Base-by-base conservation (phyloP, 2,888 invertebrate species). In the Galerucella nymphaeae region DNA sequence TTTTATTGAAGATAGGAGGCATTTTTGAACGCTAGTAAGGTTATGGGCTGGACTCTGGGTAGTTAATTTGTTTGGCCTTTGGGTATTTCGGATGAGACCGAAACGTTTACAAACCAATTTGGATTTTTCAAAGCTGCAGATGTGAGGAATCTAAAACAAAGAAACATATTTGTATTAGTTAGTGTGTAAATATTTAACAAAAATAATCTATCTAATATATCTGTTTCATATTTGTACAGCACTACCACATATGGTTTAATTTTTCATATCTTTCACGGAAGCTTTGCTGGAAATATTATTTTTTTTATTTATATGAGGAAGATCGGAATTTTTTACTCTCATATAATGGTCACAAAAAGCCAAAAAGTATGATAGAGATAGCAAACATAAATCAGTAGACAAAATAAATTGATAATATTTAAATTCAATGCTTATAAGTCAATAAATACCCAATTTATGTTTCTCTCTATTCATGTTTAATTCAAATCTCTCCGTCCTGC, bases 141-240 rank as follows among this genome's bases (percentile, higher is more conserved):
- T 23, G 50, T 61, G 59, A 50, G 38, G 50, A 59, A 67, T 50
- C 67, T 67, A 48, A 30, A 67, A 67, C 41, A 62, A 48, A n/a
- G 8, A 64, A 61, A 50, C 10, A 1, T 11, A 18, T 38, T 41
- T 41, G 41, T 11, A 41, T 14, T 61, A 61, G 16, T 13, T 10
- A 41, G 10, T 61, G 16, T 59, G n/a, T 59, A 62, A 42, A 62
- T 41, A 62, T 42, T 13, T 10, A 62, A 58, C 16, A 18, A 53
- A 9, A 53, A 53, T 16, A 53, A 53, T n/a, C n/a, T n/a, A n/a
- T n/a, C n/a, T 8, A 50, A 50, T 50, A 50, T n/a, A 14, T 14
- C 50, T 14, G 50, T 6, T 14, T 16, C 14, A 50, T 50, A 5
- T 50, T 50, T 50, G n/a, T 50, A 50, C 2, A 16, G 16, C 0